Base-by-base conservation (phyloP, 2,113 vertebrate genomes). In the Noctilio leporinus region DNA sequence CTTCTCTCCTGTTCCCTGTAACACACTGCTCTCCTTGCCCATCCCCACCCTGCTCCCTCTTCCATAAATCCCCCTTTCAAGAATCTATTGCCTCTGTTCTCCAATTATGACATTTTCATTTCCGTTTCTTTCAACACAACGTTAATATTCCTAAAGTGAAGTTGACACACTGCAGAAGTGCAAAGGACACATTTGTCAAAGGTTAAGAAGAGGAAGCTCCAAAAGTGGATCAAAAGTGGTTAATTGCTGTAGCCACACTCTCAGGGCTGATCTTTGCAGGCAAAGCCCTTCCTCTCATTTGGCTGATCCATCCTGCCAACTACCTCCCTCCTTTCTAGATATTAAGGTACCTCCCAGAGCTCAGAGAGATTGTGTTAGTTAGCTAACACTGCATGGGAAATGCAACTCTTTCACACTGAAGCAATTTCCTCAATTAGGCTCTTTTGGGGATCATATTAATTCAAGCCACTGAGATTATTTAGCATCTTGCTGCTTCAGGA, bases 361-460 rank as follows among this genome's bases (percentile, higher is more conserved):
- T 94, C 45, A 73, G 43, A 70, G 51, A 70, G 7, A 43, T 14
- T 67, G 33, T 67, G 43, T 69, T 53, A 57, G 45, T 73, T 82
- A 77, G 62, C 4, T 7, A 93, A 83, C 43, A 30, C 14, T 43
- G 9, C 10, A 9, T 45, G 30, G 33, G 14, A 20, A 51, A 64
- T 87, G 51, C 89, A 51, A 67, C 70, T 81, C 33, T 83, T 76
- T 77, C 65, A 81, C 3, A 0, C 85, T 62, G 62, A 85, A 85
- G 57, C 59, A 93, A 91, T 92, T 70, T 96, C 40, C 57, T 67
- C 76, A 95, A 95, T 94, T 62, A 96, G 84, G 53, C 33, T 92
- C 17, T 82, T 94, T 89, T 59, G 43, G 45, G 62, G 89, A 82
- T 12, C 17, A 5, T 81, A 95, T 85, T 92, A 90, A 93, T 93